phyloP scores from a whole-genome alignment of 2,888 invertebrate genomes.

The Drosophila gaucha region DNA sequence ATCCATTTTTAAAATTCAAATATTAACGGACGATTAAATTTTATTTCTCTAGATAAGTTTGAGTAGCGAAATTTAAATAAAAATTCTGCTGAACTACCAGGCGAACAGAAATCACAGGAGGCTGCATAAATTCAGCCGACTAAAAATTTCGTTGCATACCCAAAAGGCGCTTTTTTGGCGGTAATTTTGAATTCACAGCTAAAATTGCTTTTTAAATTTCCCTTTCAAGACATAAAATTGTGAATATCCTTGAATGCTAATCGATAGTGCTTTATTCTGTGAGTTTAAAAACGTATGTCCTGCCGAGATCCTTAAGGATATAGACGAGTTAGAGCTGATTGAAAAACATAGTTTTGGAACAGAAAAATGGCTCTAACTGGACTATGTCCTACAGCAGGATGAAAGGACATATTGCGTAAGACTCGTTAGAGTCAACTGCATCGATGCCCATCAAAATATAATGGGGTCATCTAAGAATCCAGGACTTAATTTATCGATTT shows the following conservation, averaged over 20 bases:
- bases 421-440: neutral
- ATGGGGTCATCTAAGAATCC: too few relatives aligned
- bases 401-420: too few relatives aligned
- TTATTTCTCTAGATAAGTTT: too few relatives aligned
- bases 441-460: neutral
- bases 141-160: constrained; percentile 2
- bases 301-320: neutral
- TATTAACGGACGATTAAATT: too few relatives aligned
- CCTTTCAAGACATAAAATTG: neutral
- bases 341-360: neutral
- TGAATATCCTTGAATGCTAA: neutral
- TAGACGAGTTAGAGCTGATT: neutral
- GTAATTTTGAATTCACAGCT: neutral
- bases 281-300: too few relatives aligned
- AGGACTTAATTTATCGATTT: too few relatives aligned
- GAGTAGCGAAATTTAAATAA: neutral
- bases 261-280: neutral
- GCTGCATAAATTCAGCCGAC: too few relatives aligned
- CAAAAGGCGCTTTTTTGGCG: neutral
- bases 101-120: neutral
- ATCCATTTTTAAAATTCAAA: too few relatives aligned
- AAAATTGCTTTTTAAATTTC: neutral
- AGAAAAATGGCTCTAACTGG: neutral
- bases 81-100: neutral
- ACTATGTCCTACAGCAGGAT: neutral